These are phyloP conservation scores for Nothoprocta perdicaria DNA, from an alignment of 2,113 vertebrate species.

Conservation along the genomic window DNA sequence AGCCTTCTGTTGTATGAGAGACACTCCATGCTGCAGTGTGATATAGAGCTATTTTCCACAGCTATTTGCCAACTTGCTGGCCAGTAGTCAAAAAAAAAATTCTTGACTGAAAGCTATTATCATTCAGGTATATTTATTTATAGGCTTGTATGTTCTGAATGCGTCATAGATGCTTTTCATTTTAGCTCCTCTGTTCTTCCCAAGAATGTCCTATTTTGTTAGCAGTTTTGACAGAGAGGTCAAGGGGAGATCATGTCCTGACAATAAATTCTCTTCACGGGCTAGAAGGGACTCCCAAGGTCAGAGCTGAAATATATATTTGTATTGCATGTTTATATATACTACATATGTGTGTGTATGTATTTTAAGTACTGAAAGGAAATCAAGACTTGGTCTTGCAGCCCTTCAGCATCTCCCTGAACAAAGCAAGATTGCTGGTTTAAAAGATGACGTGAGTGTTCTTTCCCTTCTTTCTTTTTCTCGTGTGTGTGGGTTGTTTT, in stretches of 20 bases:
- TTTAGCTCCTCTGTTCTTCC: neutral
- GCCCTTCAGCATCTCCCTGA: neutral
- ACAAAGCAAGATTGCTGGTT: neutral
- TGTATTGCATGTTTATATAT: neutral
- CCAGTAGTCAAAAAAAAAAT: neutral
- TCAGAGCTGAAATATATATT: neutral
- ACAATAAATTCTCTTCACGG: constrained; percentile 29
- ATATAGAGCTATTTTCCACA: neutral
- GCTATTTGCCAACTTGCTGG: neutral
- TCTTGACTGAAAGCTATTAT: neutral
- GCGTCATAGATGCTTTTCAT: neutral
- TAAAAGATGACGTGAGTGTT: neutral
- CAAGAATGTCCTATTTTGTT: neutral
- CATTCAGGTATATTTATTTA: constrained; percentile 28
- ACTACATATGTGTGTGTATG: neutral
- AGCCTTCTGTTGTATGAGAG: neutral
- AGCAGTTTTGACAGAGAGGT: constrained; percentile 15
- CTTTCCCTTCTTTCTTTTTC: neutral
- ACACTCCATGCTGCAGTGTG: neutral
- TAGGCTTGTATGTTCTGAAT: neutral
- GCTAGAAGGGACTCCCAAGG: neutral
- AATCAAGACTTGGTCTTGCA: neutral
- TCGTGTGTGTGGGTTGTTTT: neutral
- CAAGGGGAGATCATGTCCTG: constrained; percentile 16
- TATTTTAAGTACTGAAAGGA: neutral